Base-by-base conservation (phyloP, 2,113 vertebrate genomes). In the Melospiza georgiana region DNA sequence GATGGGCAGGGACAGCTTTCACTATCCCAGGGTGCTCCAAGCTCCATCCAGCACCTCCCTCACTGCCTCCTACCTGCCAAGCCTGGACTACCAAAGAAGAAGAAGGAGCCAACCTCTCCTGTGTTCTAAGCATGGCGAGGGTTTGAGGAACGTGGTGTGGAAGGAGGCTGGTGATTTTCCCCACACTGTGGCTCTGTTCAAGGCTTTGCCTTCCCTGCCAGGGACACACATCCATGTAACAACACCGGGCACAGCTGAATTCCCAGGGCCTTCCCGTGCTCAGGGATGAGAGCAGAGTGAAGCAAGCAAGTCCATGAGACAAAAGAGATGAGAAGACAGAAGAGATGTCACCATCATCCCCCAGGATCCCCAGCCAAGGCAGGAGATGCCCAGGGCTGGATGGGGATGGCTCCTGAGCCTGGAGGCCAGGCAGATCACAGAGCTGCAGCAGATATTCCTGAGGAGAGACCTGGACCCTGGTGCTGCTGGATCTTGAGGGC, bases 181-280 rank as follows among this genome's bases (percentile, higher is more conserved):
- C 28, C n/a, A 13, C 12, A 5, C 25, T 23, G 13, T 0, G 0
- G 37, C n/a, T 30, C 39, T 48, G 3, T 13, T 28, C 39, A 69
- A 80, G 67, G 67, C 24, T 65, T 41, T 77, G 13, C 74, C 48
- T 55, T 69, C 72, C 55, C 28, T 72, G 48, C 24, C 78, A 44
- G 35, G 62, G 43, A n/a, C 51, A 21, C 5, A 48, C 10, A 74
- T 19, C 58, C 6, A 3, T 18, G 23, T 30, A 17, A 75, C 16
- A 77, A 3, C 49, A 13, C 15, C 1, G 24, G 39, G 15, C 44
- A 20, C 1, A 15, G 65, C 30, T 67, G 79, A 58, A 59, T 25
- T 48, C 39, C 58, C 65, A 24, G 41, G 27, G 7, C 51, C 65
- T 73, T 30, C 7, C 2, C 2, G 8, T 20, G 8, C 58, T 20